A percentile compares a stretch with the other conserved stretches of the same genome.
Conservation (phyloP, 2,113 vertebrate genomes). For the human (Homo sapiens) region DNA sequence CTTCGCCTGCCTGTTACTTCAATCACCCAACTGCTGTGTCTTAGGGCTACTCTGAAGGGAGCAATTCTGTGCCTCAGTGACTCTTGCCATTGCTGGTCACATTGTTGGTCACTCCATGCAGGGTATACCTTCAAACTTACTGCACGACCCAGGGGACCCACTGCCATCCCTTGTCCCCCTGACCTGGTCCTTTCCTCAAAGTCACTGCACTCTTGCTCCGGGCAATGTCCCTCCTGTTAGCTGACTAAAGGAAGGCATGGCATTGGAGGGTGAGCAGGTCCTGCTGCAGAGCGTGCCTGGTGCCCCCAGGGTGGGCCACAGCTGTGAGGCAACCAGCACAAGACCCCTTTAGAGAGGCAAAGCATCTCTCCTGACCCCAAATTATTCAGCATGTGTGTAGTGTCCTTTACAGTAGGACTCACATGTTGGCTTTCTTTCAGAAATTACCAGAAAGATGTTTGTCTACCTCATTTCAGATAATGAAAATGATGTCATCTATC, state of each 20-base stretch:
- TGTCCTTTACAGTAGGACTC: not conserved
- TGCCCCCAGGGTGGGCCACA: not conserved
- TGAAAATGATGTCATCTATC: not conserved
- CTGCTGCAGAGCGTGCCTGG: not conserved
- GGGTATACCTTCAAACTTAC: not conserved
- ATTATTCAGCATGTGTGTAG: not conserved
- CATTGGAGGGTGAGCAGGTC: not conserved
- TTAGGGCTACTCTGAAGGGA: not conserved
- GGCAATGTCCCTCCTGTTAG: not conserved
- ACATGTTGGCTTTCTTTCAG: not conserved
- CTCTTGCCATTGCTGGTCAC: not conserved
- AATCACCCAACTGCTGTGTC: not conserved
- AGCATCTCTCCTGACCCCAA: not conserved
- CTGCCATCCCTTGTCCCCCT: not conserved
- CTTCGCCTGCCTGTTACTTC: not conserved
- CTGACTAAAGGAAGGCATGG: not conserved
- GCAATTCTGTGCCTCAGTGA: not conserved
- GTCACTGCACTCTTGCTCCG: not conserved
- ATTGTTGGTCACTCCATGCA: not conserved
- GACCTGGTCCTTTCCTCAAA: not conserved
- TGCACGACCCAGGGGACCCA: not conserved
- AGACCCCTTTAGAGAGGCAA: not conserved
- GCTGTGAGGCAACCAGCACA: not conserved
- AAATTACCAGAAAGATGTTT: not conserved
- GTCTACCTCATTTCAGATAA: constrained; percentile 4